Evolutionary conservation across 1,140 invertebrate species (phyloP), one percentile per base, ranked within the genome.

Genomic region (Drosophila orosa): DNA sequence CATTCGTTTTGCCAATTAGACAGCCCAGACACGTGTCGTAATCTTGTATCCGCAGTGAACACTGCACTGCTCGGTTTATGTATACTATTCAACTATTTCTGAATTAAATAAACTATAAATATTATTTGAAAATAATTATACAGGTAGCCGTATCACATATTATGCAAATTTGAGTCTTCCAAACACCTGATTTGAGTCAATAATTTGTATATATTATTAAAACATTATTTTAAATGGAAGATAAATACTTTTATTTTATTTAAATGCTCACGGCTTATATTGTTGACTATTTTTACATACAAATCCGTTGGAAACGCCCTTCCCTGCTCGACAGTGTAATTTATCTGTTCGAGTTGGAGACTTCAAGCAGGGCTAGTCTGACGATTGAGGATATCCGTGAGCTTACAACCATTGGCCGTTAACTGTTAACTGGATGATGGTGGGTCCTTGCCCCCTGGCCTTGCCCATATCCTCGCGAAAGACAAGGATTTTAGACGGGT

Each of bases 1-100:
- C 84, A 76, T 82, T 87, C 82, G 80, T 67, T 84, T 80, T 87
- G 84, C 80, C 84, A 87, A 87, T 87, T 87, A 87, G 84, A 87
- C 80, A 87, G 74, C 80, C 47, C 73, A 89, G 84, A 89, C 84
- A 87, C 84, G 84, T 89, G 84, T 87, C 84, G 74, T 84, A 80
- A 89, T 84, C 85, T 81, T 80, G 83, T 74, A 80, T 84, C 80
- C 77, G 84, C 76, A 84, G 63, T 54, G 48, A n/a, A 15, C 66
- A 71, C 52, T 58, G 10, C 5, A 22, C 50, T 25, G 27, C 22
- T 15, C 1, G 22, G 3, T 2, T 9, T 9, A 25, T 45, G 8
- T 24, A n/a, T 25, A 15, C 1, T 15, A 3, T 15, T 22, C 0
- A 19, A 3, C 5, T 42, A 40, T 42, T 12, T 42, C 6, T 3